Base-by-base conservation (phyloP, 1,140 invertebrate species). In the Lucilia sericata region DNA sequence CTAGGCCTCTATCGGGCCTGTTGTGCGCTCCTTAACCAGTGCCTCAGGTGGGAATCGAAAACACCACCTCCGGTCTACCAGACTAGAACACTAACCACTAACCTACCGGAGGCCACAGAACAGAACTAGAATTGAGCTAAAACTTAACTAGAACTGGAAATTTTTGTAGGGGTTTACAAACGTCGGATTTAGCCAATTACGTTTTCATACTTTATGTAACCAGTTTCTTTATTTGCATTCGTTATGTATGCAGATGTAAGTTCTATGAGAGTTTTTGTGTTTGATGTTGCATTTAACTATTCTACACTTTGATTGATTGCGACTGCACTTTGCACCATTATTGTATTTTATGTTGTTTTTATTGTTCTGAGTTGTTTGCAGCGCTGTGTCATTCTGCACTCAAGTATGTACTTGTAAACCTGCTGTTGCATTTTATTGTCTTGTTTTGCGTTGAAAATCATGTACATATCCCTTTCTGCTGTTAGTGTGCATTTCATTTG, bases 281-380 rank as follows among this genome's bases (percentile, higher is more conserved):
- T 70, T 70, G 65, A 70, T 70, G 65, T 70, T 70, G 19, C 65
- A 70, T 70, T 78, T 80, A 21, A 49, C 42, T 42, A 80, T 80
- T 49, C 42, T 70, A 49, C 76, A 80, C 42, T 34, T 47, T 80
- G 76, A 80, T 80, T 80, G 76, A 80, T 80, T 80, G 76, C 47
- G 42, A 80, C 76, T 80, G 76, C 42, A 80, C 76, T 49, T 80
- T 80, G 76, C 76, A 80, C 42, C 76, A 80, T 49, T 80, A 42
- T 42, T 42, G 42, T 42, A 42, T 42, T 42, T 42, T 42, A 42
- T 42, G 10, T 42, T 42, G 42, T 42, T 42, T 1, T 42, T 42
- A 10, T 30, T 60, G 55, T n/a, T 60, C 13, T 60, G 55, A n/a
- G 14, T 14, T 60, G 55, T n/a, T n/a, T n/a, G 55, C 13, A 17